Conservation (phyloP, 2,888 invertebrate genomes). For the Microdon myrmicae region DNA sequence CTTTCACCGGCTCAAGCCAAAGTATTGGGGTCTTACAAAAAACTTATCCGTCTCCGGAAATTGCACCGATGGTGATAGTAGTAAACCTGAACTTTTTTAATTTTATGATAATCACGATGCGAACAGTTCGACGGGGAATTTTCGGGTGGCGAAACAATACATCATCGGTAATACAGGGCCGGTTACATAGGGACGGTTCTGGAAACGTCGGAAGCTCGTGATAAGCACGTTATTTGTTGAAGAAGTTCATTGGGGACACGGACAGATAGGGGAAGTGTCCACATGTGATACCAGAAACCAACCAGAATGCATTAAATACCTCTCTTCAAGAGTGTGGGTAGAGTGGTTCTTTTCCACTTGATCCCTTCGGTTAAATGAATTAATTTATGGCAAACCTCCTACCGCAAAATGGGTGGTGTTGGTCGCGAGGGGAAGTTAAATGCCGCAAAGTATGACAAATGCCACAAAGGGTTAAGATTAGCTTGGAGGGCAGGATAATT, state of each 20-base stretch:
- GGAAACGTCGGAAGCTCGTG: no score
- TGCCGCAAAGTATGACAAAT: slow-evolving; percentile 51
- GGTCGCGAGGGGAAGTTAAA: slow-evolving; percentile 30
- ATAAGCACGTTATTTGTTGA: slow-evolving; percentile 45
- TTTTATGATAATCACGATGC: slow-evolving; percentile 53
- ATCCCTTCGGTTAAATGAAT: slow-evolving; percentile 34
- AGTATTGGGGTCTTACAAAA: slow-evolving; percentile 15
- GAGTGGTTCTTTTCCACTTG: not conserved
- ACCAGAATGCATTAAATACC: slow-evolving; percentile 15
- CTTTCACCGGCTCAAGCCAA: no score
- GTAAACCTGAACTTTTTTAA: slow-evolving; percentile 47
- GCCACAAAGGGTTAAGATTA: slow-evolving; percentile 45
- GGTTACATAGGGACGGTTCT: no score
- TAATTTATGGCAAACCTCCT: slow-evolving; percentile 34
- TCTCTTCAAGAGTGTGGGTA: slow-evolving; percentile 25
- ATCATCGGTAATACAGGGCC: no score
- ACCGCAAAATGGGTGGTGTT: not conserved
- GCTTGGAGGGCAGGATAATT: slow-evolving; percentile 47
- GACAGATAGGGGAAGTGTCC: no score
- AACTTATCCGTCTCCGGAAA: slow-evolving; percentile 16
- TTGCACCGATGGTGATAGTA: no score
- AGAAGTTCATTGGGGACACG: no score
- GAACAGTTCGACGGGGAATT: no score
- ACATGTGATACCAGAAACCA: slow-evolving; percentile 4
- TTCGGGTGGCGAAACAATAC: no score